A percentile compares a stretch with the other conserved stretches of the same genome.
Conservation (phyloP, 2,113 vertebrate species). For the Octodon degus region DNA sequence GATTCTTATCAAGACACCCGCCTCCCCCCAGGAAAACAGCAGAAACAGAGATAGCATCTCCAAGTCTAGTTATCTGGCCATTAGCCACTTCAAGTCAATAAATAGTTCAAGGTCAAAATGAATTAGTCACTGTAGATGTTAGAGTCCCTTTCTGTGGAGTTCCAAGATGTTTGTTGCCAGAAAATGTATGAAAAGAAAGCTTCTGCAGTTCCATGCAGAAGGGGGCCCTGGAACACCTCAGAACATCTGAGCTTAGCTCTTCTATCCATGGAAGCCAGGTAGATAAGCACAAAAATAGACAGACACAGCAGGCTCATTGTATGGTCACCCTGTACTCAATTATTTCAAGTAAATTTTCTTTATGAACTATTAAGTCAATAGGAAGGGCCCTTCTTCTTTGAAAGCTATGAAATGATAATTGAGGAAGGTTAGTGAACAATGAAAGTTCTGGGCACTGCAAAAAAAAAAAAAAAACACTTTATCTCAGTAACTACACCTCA, state of each 20-base stretch:
- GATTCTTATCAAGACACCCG: background rate
- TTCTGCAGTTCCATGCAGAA: background rate
- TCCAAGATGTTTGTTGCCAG: background rate
- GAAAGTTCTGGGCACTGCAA: background rate
- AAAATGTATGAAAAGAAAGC: background rate
- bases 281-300: background rate
- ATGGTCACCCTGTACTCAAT: background rate
- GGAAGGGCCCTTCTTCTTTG: background rate
- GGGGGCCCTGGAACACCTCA: accelerated
- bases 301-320: background rate
- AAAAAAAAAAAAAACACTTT: background rate
- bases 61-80: conserved; percentile 59
- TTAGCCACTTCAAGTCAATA: conserved; percentile 60
- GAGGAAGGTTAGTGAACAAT: background rate
- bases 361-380: background rate
- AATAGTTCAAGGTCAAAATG: conserved; percentile 66
- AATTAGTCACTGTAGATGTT: background rate
- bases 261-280: background rate
- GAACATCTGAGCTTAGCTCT: background rate
- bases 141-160: background rate
- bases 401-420: background rate
- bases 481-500: background rate
- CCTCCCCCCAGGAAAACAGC: background rate
- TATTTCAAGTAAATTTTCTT: background rate
- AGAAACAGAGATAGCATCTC: conserved; percentile 42